These are phyloP conservation scores for Okamejei kenojei DNA, from an alignment of 2,797 vertebrate genomes.

Conservation along the genomic window DNA sequence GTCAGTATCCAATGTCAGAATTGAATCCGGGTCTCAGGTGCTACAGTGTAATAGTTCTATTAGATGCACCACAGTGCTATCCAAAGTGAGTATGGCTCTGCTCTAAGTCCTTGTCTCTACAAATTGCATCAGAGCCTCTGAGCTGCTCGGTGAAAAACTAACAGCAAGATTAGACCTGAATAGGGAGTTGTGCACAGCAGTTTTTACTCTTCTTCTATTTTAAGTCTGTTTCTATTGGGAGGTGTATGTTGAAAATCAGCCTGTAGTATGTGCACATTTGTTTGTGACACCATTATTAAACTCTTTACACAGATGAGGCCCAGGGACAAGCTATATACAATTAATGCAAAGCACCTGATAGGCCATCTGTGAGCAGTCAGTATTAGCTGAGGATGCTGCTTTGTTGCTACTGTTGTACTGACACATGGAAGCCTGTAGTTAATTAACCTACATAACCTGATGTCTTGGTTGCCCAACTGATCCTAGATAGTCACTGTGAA, in stretches of 20 bases:
- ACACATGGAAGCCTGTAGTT: not conserved
- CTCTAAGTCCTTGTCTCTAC: not conserved
- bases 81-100: not conserved
- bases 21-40: no score
- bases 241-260: not conserved
- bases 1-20: no score
- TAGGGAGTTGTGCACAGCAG: not conserved
- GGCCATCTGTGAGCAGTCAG: not conserved
- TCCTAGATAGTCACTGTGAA: not conserved
- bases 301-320: not conserved
- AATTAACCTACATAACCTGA: not conserved
- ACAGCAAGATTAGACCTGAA: not conserved
- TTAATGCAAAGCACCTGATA: not conserved
- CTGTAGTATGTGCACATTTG: not conserved
- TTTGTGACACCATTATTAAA: not conserved
- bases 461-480: not conserved
- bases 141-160: not conserved
- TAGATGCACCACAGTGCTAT: no score
- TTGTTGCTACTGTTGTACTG: not conserved
- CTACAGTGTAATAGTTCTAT: no score
- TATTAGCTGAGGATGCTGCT: not conserved
- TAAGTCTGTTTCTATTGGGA: not conserved
- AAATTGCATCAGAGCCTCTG: not conserved
- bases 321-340: not conserved
- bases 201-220: not conserved